Base-by-base conservation (phyloP, 1,140 invertebrate species). In the Pectinophora gossypiella region DNA sequence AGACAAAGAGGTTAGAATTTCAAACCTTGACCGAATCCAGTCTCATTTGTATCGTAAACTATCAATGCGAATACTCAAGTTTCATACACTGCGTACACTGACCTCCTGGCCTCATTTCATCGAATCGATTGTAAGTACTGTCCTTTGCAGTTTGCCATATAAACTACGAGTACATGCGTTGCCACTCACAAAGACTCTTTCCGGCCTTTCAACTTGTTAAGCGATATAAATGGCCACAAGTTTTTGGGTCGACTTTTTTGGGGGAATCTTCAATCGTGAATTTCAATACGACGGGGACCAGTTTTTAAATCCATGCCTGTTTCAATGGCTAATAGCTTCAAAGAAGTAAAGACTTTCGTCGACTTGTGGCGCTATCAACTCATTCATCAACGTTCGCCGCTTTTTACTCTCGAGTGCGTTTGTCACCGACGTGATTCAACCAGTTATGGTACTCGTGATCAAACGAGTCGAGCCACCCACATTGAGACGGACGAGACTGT, bases 111-210 rank as follows among this genome's bases (percentile, higher is more conserved):
- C 78, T 60, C 58, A 53, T 76, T 77, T 61, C 36, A 47, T 43
- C 62, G 40, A 62, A 79, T 79, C 78, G 76, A 82, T 79, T 68
- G 71, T 71, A 49, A 42, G 48, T 51, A 57, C 43, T 53, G 53
- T 61, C 54, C 59, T 59, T 55, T 38, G 18, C 23, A 48, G 15
- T 32, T n/a, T 32, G 27, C 27, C 6, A 32, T 32, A 3, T 32
- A 7, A 32, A 9, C 15, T 13, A 40, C 36, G 3, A 15, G 15
- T 40, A 18, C 36, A 40, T 40, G 36, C 10, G 7, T 18, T 18
- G 7, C 36, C 36, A 18, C 36, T 40, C 16, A 15, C n/a, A 15
- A 40, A 40, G 15, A 12, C 36, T 16, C 15, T 27, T 40, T 40
- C 7, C 36, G 10, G 16, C 4, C 7, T 40, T 40, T 40, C 16